These are phyloP conservation scores for Apteryx owenii DNA, from an alignment of 2,113 vertebrate species.

Conservation along the genomic window DNA sequence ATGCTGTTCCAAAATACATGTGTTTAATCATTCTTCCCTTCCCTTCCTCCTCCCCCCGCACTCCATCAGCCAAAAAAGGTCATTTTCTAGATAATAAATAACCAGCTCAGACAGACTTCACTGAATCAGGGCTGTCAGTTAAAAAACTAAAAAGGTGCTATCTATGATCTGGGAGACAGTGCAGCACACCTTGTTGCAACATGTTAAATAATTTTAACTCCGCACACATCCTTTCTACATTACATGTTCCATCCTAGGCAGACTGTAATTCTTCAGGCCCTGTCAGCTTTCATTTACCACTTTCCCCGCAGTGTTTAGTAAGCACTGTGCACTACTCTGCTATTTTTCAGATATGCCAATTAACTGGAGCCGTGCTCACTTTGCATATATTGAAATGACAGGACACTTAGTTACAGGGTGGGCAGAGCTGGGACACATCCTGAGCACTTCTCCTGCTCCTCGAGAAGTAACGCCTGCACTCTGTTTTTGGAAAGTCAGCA, in stretches of 20 bases:
- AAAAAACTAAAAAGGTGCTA: not conserved
- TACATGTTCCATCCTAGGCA: not conserved
- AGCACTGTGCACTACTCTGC: not conserved
- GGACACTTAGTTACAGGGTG: not conserved
- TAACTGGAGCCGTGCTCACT: constrained; percentile 1
- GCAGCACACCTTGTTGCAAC: not conserved
- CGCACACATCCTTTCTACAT: not conserved
- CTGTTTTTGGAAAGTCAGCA: not conserved
- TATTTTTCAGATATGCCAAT: constrained; percentile 30
- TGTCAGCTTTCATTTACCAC: constrained; percentile 20
- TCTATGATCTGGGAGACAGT: not conserved
- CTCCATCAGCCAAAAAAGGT: not conserved
- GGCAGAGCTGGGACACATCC: not conserved
- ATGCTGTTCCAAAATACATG: not conserved
- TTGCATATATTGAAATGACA: not conserved
- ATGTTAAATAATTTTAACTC: not conserved
- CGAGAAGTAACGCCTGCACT: not conserved
- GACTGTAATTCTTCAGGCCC: not conserved
- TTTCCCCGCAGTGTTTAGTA: not conserved
- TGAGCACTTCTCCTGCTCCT: not conserved
- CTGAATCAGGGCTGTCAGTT: not conserved
- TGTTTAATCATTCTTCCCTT: not conserved
- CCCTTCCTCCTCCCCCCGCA: not conserved
- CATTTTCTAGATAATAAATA: not conserved
- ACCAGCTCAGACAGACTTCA: not conserved